Base-by-base conservation (phyloP, 2,797 vertebrate species). In the Hippocampus kuda region DNA sequence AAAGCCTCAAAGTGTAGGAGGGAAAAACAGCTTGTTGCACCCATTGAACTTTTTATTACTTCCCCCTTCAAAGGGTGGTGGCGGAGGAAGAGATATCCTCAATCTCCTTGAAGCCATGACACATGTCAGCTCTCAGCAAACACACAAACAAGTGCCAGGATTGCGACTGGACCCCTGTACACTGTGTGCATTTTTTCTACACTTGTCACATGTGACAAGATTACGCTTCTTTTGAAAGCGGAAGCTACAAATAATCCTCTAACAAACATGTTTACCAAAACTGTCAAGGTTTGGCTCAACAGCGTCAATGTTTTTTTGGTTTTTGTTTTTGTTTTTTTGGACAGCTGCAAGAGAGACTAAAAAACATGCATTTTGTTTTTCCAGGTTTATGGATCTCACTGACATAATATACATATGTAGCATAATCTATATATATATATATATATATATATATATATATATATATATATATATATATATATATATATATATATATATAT, bases 41-140 rank as follows among this genome's bases (percentile, higher is more conserved):
- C 88, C 86, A 90, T 88, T 90, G 85, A 90, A 84, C 77, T 82
- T 86, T 92, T 91, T 88, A 91, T 89, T 85, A 88, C 80, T 79
- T 83, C 84, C 83, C 84, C 75, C 83, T 86, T 87, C 83, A 91
- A 90, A 90, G 85, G 79, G 80, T 85, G 74, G 87, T 86, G 79
- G 84, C 79, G 77, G 84, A 83, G 76, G 84, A 83, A 79, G 76
- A 87, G 69, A 84, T 79, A 81, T 86, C 81, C 80, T 81, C 76
- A 72, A 74, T 84, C 81, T 79, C 82, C 74, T 83, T 84, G 81
- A 88, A 87, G 83, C 81, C 75, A 84, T 75, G 83, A 86, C 79
- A 83, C 80, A 83, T 78, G 69, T 75, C 70, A 75, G 70, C 72
- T 76, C 68, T 69, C 70, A 64, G 69, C 77, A 78, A 78, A 82